These are phyloP conservation scores for Papilio glaucus DNA, from an alignment of 1,140 invertebrate species.

Conservation along the genomic window DNA sequence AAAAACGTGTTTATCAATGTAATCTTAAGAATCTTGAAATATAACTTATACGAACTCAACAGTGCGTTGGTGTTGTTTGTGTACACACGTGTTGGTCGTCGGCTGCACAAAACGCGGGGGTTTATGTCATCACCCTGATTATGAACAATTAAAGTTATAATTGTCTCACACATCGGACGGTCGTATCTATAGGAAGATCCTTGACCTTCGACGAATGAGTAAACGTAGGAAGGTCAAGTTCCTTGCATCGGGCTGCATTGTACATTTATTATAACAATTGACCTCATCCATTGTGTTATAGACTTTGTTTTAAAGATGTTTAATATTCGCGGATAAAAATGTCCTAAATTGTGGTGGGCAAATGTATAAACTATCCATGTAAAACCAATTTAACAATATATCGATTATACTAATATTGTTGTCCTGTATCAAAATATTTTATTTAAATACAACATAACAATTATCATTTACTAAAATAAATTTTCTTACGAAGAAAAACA, in stretches of 20 bases:
- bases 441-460: no score
- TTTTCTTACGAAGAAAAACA: no score
- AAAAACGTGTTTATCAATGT: neutral
- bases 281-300: no score
- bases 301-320: no score
- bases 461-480: no score
- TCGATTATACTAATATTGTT: no score
- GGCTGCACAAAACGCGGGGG: constrained; percentile 43
- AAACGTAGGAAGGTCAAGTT: constrained; percentile 24
- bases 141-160: constrained; percentile 45
- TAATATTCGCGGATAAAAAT: no score
- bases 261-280: neutral
- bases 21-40: neutral
- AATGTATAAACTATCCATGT: no score
- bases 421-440: no score
- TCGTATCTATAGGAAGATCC: constrained; percentile 38
- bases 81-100: constrained; percentile 15
- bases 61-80: neutral
- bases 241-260: neutral
- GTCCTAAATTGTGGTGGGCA: neutral
- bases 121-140: constrained; percentile 44
- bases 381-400: no score
- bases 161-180: constrained; percentile 32
- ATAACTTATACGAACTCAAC: neutral
- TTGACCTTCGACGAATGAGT: neutral